Evolutionary conservation across 92 coral and sea anemone species (phyloP), one percentile per base, ranked within the genome.

Genomic region (Phenganax marumi): DNA sequence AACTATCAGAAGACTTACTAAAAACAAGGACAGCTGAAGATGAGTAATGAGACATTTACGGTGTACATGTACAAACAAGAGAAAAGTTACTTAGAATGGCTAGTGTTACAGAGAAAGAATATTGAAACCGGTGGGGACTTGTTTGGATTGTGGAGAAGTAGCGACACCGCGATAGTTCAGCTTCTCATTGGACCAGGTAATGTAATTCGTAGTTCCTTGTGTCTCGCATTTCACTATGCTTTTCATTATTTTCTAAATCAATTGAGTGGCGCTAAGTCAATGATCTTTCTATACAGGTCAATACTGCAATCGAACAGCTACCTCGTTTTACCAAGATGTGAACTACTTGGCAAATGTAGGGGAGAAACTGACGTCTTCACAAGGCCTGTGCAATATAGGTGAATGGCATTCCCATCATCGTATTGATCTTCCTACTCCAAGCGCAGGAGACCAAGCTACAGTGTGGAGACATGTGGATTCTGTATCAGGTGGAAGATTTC

Each of bases 361-460:
- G 2, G 80, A 77, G 24, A 57, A 83, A 0, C 76, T 92, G 55
- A 89, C 97, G 0, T 25, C 77, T 0, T 65, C 50, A 12, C 89
- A 87, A 79, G 86, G 87, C 88, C 80, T 92, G 12, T 85, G 97
- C 39, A 93, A 92, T 76, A 89, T 92, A 53, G 97, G 97, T 19
- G 97, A 92, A 76, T 92, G 97, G 97, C 97, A 92, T 64, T 92
- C 97, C 3, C 97, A 92, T 53, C 93, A 92, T 25, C 90, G 83
- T 17, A 89, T 92, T 80, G 79, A 60, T 11, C 84, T 91, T 33
- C 84, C 56, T 33, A 22, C 85, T 8, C 97, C 97, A 53, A 92
- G 97, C 70, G 72, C 43, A 0, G 97, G 94, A 3, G 97, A 92
- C 54, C 83, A 85, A 10, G 68, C 84, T 3, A 92, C 97, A 1